A percentile compares a stretch with the other conserved stretches of the same genome.
phyloP scores from a whole-genome alignment of 1,140 invertebrate genomes.

The Cydia fagiglandana region DNA sequence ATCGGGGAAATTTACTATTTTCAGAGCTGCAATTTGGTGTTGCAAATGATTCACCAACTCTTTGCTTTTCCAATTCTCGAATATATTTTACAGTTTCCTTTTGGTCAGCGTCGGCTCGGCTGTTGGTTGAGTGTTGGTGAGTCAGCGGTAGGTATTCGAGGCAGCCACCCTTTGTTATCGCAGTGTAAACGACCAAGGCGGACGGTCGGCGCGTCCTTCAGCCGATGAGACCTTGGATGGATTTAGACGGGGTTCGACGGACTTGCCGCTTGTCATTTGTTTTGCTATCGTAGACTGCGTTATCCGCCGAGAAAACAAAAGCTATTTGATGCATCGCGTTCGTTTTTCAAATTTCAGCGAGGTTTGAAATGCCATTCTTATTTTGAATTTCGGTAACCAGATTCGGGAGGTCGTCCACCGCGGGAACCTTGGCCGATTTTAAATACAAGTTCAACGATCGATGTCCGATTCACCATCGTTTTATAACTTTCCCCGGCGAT shows the following conservation, averaged over 20 bases:
- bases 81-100: constrained; percentile 43
- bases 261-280: constrained; percentile 60
- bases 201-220: constrained; percentile 73
- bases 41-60: constrained; percentile 8
- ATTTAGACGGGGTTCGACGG: constrained; percentile 75
- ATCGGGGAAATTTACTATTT: neutral
- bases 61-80: constrained; percentile 31
- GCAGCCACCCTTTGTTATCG: constrained; percentile 72
- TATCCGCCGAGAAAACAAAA: constrained; percentile 2
- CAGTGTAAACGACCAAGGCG: constrained; percentile 70
- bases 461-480: constrained; percentile 59
- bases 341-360: constrained; percentile 45
- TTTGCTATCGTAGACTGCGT: constrained; percentile 63
- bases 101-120: constrained; percentile 45
- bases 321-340: constrained; percentile 44
- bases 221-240: constrained; percentile 71
- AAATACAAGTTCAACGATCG: constrained; percentile 62
- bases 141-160: constrained; percentile 62
- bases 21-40: neutral
- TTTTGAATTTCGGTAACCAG: constrained; percentile 40
- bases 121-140: constrained; percentile 54
- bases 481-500: constrained; percentile 67
- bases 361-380: constrained; percentile 28
- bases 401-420: constrained; percentile 54
- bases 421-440: constrained; percentile 74